These are phyloP conservation scores for Cosmia pyralina DNA, from an alignment of 2,888 invertebrate species.

Conservation along the genomic window DNA sequence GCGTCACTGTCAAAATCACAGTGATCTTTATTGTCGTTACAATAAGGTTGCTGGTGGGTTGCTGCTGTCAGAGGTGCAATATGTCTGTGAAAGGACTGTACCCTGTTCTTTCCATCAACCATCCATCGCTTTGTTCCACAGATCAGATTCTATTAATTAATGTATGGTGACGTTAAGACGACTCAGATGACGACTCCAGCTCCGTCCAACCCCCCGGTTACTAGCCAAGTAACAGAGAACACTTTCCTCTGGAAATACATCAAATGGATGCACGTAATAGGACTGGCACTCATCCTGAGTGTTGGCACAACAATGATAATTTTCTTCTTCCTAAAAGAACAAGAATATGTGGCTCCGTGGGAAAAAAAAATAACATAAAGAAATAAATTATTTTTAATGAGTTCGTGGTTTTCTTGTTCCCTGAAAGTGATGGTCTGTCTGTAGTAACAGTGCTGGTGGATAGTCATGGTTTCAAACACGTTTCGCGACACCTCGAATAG, in stretches of 20 bases:
- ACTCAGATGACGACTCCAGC: neutral
- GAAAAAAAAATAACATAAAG: neutral
- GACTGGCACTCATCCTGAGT: neutral
- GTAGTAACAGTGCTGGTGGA: neutral
- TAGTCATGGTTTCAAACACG: neutral
- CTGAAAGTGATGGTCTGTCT: neutral
- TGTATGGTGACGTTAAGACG: slow-evolving; percentile 5
- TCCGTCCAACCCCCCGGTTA: neutral
- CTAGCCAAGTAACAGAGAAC: neutral
- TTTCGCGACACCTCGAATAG: neutral
- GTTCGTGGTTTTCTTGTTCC: neutral
- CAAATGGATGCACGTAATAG: neutral
- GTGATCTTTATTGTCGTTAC: neutral
- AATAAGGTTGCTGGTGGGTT: neutral
- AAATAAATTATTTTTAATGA: neutral
- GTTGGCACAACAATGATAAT: neutral
- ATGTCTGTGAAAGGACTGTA: neutral
- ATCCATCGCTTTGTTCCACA: slow-evolving; percentile 6
- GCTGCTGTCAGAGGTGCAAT: neutral
- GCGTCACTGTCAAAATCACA: too few relatives aligned
- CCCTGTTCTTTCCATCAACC: neutral
- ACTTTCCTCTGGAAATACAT: slow-evolving; percentile 8
- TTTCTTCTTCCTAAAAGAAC: slow-evolving; percentile 4
- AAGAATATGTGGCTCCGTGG: neutral
- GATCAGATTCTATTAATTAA: neutral